A percentile compares a stretch with the other conserved stretches of the same genome.
Evolutionary conservation across 2,113 vertebrate species (phyloP).

Genomic region (Sporophila hypoxantha): DNA sequence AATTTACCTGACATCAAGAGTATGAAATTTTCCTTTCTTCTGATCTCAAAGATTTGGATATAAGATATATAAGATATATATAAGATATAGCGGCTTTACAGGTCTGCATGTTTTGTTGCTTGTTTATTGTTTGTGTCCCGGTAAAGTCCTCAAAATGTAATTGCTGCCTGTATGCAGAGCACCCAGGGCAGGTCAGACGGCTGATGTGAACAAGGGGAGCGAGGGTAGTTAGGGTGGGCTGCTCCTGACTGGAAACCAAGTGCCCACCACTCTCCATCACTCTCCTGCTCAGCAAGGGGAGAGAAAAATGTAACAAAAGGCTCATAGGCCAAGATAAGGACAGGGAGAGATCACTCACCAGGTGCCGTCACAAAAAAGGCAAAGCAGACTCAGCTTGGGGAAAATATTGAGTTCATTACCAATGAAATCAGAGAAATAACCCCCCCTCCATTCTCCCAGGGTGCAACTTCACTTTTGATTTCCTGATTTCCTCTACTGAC

Average conservation of each 20-base stretch:
- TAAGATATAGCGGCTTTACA: not conserved
- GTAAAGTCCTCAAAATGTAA: not conserved
- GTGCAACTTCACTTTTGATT: not conserved
- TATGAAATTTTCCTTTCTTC: slow-evolving; percentile 16
- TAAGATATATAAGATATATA: too few species aligned
- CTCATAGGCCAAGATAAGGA: not conserved
- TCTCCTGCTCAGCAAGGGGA: not conserved
- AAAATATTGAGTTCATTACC: not conserved
- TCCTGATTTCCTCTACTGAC: not conserved
- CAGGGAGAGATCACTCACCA: not conserved
- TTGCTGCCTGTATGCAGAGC: not conserved
- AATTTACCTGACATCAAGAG: slow-evolving; percentile 66
- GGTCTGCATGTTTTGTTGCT: accelerated
- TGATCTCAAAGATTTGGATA: too few species aligned
- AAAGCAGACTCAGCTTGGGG: accelerated
- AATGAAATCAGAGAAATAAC: not conserved
- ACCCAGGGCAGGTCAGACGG: not conserved
- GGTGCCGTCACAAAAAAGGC: not conserved
- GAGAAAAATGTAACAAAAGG: not conserved
- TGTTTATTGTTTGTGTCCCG: not conserved
- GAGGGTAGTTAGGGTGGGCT: too few species aligned
- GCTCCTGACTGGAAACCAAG: not conserved
- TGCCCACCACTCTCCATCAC: not conserved
- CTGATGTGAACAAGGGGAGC: accelerated
- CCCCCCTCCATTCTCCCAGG: not conserved